phyloP scores from a whole-genome alignment of 2,797 vertebrate genomes.

The Chaunax sp. region DNA sequence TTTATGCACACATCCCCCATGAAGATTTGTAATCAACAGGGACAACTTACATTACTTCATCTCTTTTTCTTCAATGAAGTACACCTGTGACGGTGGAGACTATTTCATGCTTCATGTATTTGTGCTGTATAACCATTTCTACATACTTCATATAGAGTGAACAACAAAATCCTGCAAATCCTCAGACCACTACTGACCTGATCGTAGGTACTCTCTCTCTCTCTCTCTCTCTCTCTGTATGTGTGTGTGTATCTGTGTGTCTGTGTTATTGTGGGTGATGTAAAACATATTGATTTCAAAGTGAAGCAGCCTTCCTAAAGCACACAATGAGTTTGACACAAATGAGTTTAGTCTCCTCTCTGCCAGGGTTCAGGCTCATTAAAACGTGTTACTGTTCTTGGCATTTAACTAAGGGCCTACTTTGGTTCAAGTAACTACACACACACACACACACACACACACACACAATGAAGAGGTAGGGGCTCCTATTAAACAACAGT shows the following conservation, averaged over 20 bases:
- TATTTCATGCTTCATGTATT: too few relatives aligned
- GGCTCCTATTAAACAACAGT: slow-evolving; percentile 14
- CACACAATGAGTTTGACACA: slow-evolving; percentile 43
- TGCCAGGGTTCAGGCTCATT: slow-evolving; percentile 47
- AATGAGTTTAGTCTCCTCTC: slow-evolving; percentile 36
- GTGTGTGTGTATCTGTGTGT: neutral
- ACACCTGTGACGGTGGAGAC: too few relatives aligned
- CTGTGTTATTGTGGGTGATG: slow-evolving; percentile 6
- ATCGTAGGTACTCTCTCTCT: too few relatives aligned
- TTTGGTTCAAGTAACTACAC: slow-evolving; percentile 12
- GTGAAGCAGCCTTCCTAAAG: slow-evolving; percentile 26
- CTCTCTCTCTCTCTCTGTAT: neutral
- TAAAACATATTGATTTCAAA: slow-evolving; percentile 51
- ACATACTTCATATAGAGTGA: too few relatives aligned
- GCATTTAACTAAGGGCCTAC: slow-evolving; percentile 38
- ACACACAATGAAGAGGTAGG: slow-evolving; percentile 13
- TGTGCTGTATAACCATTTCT: too few relatives aligned
- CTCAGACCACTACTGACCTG: too few relatives aligned
- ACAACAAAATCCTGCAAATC: too few relatives aligned
- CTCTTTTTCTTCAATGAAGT: too few relatives aligned
- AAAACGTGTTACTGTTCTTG: slow-evolving; percentile 53
- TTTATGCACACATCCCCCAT: too few relatives aligned
- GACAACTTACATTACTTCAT: too few relatives aligned
- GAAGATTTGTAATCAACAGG: too few relatives aligned
- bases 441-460: slow-evolving; percentile 11